phyloP scores from a whole-genome alignment of 2,797 vertebrate species.

The Amphiprion clarkii region DNA sequence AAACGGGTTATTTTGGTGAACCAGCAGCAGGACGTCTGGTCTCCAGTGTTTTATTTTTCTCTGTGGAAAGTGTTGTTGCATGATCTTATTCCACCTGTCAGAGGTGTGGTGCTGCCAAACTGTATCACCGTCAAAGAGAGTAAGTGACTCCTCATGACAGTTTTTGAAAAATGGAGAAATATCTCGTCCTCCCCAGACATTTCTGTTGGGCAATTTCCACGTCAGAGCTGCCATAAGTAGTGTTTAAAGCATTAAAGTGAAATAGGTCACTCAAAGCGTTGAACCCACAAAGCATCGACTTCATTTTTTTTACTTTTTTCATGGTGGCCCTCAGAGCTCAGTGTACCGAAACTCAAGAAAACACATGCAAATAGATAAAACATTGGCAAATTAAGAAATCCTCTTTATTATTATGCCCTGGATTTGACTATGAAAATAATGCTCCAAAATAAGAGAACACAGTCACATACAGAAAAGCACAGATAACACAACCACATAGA shows the following conservation, averaged over 20 bases:
- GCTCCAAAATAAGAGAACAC: too few relatives aligned
- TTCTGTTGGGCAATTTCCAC: slow-evolving; percentile 1
- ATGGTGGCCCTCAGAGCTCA: neutral
- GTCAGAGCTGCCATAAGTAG: neutral
- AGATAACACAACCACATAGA: too few relatives aligned
- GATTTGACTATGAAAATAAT: too few relatives aligned
- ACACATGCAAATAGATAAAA: too few relatives aligned
- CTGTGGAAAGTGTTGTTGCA: slow-evolving; percentile 20
- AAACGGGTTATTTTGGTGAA: slow-evolving; percentile 11
- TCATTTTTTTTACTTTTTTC: neutral
- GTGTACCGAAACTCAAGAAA: too few relatives aligned
- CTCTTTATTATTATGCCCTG: too few relatives aligned
- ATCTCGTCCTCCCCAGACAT: neutral
- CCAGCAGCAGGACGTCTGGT: slow-evolving; percentile 28
- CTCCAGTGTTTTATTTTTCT: slow-evolving; percentile 37
- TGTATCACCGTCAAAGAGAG: slow-evolving; percentile 37
- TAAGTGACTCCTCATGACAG: slow-evolving; percentile 19
- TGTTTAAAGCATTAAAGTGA: neutral
- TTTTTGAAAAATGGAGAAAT: slow-evolving; percentile 1
- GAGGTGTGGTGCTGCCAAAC: slow-evolving; percentile 20
- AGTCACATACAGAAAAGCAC: too few relatives aligned
- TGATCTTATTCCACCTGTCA: slow-evolving; percentile 41
- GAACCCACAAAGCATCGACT: neutral
- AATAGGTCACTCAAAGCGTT: neutral
- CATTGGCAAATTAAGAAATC: too few relatives aligned